phyloP scores from a whole-genome alignment of 2,797 vertebrate species.

The Xiphophorus birchmanni region DNA sequence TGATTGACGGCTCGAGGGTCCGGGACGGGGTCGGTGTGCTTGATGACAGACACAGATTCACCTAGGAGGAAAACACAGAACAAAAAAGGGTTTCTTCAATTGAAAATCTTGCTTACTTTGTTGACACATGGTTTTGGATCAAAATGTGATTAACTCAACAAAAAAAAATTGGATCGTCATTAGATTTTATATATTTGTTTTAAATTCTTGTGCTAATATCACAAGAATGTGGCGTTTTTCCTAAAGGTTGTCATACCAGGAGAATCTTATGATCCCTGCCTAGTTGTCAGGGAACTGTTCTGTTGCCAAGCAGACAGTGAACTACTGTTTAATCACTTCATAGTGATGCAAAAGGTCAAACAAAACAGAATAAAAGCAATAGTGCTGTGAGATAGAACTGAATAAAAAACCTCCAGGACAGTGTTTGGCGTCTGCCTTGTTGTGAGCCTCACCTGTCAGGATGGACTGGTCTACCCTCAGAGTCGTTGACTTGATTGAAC shows the following conservation, averaged over 20 bases:
- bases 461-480: conserved; percentile 98
- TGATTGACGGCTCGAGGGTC: conserved; percentile 98
- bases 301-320: not conserved
- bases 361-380: not conserved
- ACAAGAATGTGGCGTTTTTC: not conserved
- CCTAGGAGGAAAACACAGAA: conserved; percentile 75
- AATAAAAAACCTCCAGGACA: not conserved
- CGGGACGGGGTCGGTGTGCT: conserved; percentile 97
- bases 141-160: not conserved
- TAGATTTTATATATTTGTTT: not conserved
- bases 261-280: not conserved
- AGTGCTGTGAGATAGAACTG: not conserved
- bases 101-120: no score
- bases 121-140: no score
- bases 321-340: not conserved
- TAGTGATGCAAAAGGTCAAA: not conserved
- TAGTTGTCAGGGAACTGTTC: not conserved
- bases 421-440: not conserved
- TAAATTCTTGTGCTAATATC: not conserved
- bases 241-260: not conserved
- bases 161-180: not conserved
- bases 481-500: conserved; percentile 97
- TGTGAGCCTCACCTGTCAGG: conserved; percentile 87
- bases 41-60: conserved; percentile 97
- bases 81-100: not conserved